Evolutionary conservation across 2,888 invertebrate species (phyloP).

Genomic region (Ceramica pisi): DNA sequence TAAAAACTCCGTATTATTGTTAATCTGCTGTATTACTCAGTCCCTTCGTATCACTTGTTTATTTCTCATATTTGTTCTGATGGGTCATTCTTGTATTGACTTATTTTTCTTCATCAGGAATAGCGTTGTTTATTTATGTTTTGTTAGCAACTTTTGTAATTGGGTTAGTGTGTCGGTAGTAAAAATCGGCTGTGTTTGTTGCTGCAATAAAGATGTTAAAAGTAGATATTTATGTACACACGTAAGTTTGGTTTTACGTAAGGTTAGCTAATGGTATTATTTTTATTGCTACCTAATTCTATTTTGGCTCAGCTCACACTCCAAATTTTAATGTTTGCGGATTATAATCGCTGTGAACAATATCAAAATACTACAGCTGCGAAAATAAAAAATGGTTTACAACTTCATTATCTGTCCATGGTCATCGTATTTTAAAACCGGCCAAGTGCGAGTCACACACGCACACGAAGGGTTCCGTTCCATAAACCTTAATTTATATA

Average conservation of each 20-base stretch:
- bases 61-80: conserved; percentile 53
- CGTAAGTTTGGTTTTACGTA: conserved; percentile 3
- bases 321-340: too few species aligned
- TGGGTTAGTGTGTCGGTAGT: conserved; percentile 41
- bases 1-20: conserved; percentile 38
- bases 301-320: neutral
- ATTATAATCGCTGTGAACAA: too few species aligned
- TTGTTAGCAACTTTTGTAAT: conserved; percentile 16
- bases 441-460: too few species aligned
- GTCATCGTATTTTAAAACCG: too few species aligned
- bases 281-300: conserved; percentile 13
- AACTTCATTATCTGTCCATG: too few species aligned
- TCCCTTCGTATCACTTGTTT: conserved; percentile 45
- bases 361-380: too few species aligned
- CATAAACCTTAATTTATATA: too few species aligned
- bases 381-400: too few species aligned
- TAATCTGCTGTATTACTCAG: conserved; percentile 46
- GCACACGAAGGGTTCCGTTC: too few species aligned
- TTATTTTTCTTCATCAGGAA: conserved; percentile 23
- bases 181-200: conserved; percentile 20
- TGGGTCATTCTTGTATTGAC: conserved; percentile 5
- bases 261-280: conserved; percentile 6
- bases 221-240: conserved; percentile 13
- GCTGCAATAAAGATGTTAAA: conserved; percentile 22
- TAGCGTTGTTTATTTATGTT: conserved; percentile 25